Percentiles rank a stretch among this genome's conserved stretches.
These are phyloP conservation scores for Nemotelus nigrinus DNA, from an alignment of 2,888 invertebrate genomes.

Conservation along the genomic window DNA sequence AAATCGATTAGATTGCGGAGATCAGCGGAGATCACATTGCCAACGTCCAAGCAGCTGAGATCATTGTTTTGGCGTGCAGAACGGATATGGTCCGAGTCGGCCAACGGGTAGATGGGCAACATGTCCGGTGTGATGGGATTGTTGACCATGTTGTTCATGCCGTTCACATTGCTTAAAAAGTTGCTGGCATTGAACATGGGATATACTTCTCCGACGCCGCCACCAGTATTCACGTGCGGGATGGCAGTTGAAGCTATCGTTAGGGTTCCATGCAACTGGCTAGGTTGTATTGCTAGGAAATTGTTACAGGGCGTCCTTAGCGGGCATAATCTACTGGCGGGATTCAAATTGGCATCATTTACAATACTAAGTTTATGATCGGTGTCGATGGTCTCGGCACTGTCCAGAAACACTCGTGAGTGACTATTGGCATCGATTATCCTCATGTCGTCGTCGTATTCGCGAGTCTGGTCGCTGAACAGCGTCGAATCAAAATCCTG, in stretches of 20 bases:
- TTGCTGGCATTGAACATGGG: not conserved
- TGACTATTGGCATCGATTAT: slow-evolving; percentile 30
- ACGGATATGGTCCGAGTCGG: slow-evolving; percentile 2
- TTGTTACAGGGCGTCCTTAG: not conserved
- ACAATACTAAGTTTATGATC: slow-evolving; percentile 44
- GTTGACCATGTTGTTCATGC: not conserved
- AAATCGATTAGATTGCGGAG: slow-evolving; percentile 46
- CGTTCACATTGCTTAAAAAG: slow-evolving; percentile 1
- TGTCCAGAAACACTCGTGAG: not conserved
- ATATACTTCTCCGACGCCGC: not conserved
- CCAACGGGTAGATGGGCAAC: not conserved
- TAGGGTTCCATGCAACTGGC: slow-evolving; percentile 24
- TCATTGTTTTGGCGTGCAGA: slow-evolving; percentile 25
- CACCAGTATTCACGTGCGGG: not conserved
- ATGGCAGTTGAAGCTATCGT: slow-evolving; percentile 20
- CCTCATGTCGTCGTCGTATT: slow-evolving; percentile 45
- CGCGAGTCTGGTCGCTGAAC: slow-evolving; percentile 21
- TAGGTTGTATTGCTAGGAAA: slow-evolving; percentile 13
- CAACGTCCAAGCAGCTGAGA: slow-evolving; percentile 25
- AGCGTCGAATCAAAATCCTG: not conserved
- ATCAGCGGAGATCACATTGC: slow-evolving; percentile 38
- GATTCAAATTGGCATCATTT: slow-evolving; percentile 47
- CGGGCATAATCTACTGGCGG: slow-evolving; percentile 42
- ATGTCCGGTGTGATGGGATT: slow-evolving; percentile 26
- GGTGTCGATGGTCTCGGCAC: slow-evolving; percentile 18